Evolutionary conservation across 2,797 vertebrate species (phyloP), one percentile per base, ranked within the genome.

Genomic region (Pantherophis alleghaniensis): DNA sequence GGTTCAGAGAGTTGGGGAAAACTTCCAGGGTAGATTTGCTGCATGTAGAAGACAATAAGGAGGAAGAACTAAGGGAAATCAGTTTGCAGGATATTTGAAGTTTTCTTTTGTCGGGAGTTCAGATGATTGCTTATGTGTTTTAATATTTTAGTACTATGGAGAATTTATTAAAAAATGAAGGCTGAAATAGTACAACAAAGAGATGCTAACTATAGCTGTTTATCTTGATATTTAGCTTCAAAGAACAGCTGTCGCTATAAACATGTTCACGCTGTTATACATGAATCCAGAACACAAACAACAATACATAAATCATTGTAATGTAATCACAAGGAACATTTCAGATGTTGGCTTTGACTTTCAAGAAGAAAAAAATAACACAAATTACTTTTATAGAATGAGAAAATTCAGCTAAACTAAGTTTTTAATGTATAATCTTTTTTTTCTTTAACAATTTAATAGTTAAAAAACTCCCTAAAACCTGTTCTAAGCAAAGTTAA

Each of bases 161-260:
- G 59, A 94, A 37, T 88, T 83, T 93, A 92, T 55, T 12, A 86
- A 53, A 63, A 66, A 26, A 22, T 88, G 69, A 91, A 95, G 93
- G n/a, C 11, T 83, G 5, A 3, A 91, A 5, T 94, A 69, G 61
- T 91, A 83, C 59, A 55, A 69, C 89, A 93, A 66, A 87, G 86
- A 94, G 51, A 87, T 93, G 63, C 87, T 96, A 56, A 12, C 47
- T 88, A 92, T 91, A 60, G 92, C 60, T 94, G 55, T 94, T 93
- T 92, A 92, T 92, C 91, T 87, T 93, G 51, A 59, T 94, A 92
- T 95, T 94, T 74, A 95, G 20, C 59, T 95, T 96, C 91, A 96
- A 95, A 96, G 92, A 93, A 42, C 83, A 96, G 56, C 53, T 94
- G 24, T 90, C 91, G 92, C 87, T 24, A 94, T 92, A 96, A 96